phyloP scores from a whole-genome alignment of 2,797 vertebrate genomes.

The Anguilla megastoma region DNA sequence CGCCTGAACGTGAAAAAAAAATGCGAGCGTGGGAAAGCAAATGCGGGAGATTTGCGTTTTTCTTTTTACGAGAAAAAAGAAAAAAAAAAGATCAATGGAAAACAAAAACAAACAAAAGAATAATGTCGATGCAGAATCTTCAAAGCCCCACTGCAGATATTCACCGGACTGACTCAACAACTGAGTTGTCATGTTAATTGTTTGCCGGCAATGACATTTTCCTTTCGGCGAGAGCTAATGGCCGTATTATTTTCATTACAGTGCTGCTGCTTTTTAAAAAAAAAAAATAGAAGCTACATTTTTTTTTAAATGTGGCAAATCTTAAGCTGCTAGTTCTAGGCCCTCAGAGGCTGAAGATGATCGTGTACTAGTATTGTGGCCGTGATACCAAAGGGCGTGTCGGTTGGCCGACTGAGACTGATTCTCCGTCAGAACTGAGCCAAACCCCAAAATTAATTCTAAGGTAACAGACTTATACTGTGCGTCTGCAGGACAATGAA shows the following conservation, averaged over 20 bases:
- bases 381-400: constrained; percentile 67
- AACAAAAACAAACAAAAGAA: constrained; percentile 28
- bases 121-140: constrained; percentile 39
- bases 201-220: constrained; percentile 36
- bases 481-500: constrained; percentile 32
- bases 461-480: constrained; percentile 46
- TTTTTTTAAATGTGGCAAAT: constrained; percentile 53
- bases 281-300: constrained; percentile 49
- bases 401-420: constrained; percentile 52
- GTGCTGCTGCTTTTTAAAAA: constrained; percentile 29
- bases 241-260: constrained; percentile 31
- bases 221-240: constrained; percentile 42
- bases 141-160: constrained; percentile 37
- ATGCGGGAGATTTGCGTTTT: background rate
- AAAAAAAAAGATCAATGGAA: constrained; percentile 46
- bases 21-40: background rate
- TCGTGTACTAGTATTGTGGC: constrained; percentile 38
- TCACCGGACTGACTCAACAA: constrained; percentile 29
- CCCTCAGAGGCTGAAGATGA: constrained; percentile 43
- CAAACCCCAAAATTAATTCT: constrained; percentile 49
- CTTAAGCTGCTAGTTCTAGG: constrained; percentile 64
- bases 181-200: constrained; percentile 34
- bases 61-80: constrained; percentile 3
- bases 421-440: constrained; percentile 56
- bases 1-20: constrained; percentile 63